phyloP scores from a whole-genome alignment of 1,140 invertebrate species.

The Theocolax elegans region DNA sequence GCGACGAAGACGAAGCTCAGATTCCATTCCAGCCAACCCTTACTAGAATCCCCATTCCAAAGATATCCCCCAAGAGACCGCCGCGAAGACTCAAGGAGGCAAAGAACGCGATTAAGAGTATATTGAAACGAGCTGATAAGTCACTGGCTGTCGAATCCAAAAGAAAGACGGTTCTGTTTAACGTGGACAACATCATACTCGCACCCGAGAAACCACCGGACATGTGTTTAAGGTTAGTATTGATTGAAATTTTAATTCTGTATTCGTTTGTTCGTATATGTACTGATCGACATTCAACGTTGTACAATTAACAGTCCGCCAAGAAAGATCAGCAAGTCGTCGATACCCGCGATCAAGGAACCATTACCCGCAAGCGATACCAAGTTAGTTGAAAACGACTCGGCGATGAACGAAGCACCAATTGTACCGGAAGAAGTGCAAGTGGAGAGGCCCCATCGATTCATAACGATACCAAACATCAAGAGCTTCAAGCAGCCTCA shows the following conservation, averaged over 20 bases:
- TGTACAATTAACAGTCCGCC: conserved; percentile 3
- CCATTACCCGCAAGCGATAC: not conserved
- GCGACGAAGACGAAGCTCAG: conserved; percentile 53
- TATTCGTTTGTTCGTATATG: too few relatives aligned
- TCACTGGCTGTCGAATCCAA: conserved; percentile 50
- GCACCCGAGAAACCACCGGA: conserved; percentile 59
- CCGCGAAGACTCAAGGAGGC: conserved; percentile 60
- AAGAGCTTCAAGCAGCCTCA: conserved; percentile 55
- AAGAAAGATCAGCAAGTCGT: conserved; percentile 49
- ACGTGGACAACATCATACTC: conserved; percentile 65
- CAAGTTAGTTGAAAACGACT: conserved; percentile 31
- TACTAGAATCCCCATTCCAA: conserved; percentile 63
- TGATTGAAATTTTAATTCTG: too few relatives aligned
- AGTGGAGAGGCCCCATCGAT: conserved; percentile 46
- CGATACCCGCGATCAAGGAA: not conserved
- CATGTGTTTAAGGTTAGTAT: conserved; percentile 3
- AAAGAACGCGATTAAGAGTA: conserved; percentile 63
- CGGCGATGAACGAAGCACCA: conserved; percentile 35
- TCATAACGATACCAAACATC: conserved; percentile 66
- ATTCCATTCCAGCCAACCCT: conserved; percentile 18
- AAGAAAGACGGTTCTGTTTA: conserved; percentile 62
- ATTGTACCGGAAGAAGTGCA: conserved; percentile 44
- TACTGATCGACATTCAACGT: too few relatives aligned
- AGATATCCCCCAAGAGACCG: conserved; percentile 65
- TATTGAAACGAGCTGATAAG: conserved; percentile 62